Conservation (phyloP, 2,888 invertebrate genomes). For the Orchestes rusci region DNA sequence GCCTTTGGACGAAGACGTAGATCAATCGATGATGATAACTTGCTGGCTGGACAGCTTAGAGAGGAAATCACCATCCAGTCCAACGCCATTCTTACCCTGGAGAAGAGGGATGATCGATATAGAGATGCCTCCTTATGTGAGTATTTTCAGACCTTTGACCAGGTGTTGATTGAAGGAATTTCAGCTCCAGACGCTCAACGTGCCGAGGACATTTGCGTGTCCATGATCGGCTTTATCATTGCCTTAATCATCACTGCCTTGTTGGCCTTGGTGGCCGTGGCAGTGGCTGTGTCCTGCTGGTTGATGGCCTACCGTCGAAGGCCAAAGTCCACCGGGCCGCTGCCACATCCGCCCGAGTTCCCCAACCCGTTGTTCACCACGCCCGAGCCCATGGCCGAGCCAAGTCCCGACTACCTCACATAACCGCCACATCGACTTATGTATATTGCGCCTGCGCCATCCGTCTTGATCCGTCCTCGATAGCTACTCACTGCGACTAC, state of each 20-base stretch:
- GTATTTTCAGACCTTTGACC: slow-evolving; percentile 3
- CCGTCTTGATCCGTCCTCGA: slow-evolving; percentile 31
- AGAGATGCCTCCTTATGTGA: slow-evolving; percentile 52
- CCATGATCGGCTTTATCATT: slow-evolving; percentile 87
- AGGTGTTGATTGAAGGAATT: too few relatives aligned
- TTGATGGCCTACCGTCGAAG: slow-evolving; percentile 86
- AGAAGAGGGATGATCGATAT: slow-evolving; percentile 73
- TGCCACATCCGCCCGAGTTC: slow-evolving; percentile 92
- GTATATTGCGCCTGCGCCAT: slow-evolving; percentile 3
- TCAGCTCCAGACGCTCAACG: slow-evolving; percentile 51
- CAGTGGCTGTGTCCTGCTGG: slow-evolving; percentile 93
- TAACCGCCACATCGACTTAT: slow-evolving; percentile 33
- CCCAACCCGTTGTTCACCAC: slow-evolving; percentile 88
- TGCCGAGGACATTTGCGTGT: slow-evolving; percentile 84
- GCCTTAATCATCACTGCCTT: slow-evolving; percentile 87
- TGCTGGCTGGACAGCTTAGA: slow-evolving; percentile 70
- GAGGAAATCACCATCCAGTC: slow-evolving; percentile 92
- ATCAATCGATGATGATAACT: slow-evolving; percentile 55
- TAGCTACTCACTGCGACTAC: slow-evolving; percentile 35
- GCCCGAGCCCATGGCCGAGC: slow-evolving; percentile 72
- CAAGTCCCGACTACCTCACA: slow-evolving; percentile 73
- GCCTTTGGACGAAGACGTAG: slow-evolving; percentile 80
- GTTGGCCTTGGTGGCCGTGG: slow-evolving; percentile 85
- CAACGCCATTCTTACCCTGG: slow-evolving; percentile 84
- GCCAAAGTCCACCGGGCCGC: slow-evolving; percentile 79